phyloP scores from a whole-genome alignment of 2,888 invertebrate species.

The Dioctria linearis region DNA sequence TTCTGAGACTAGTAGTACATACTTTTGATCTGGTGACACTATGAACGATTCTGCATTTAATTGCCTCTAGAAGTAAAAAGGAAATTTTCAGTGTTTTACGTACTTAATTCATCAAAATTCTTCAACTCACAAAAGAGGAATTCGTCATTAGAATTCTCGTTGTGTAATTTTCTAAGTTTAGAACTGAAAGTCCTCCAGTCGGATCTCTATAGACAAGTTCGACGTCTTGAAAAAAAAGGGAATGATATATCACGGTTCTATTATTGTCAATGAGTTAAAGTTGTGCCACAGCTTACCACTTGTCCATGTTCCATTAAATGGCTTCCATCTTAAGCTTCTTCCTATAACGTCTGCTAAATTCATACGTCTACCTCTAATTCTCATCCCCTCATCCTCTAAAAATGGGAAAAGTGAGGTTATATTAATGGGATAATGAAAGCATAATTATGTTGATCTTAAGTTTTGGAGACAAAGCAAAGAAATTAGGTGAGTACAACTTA shows the following conservation, averaged over 20 bases:
- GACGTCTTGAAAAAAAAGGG: constrained; percentile 74
- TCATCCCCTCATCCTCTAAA: constrained; percentile 76
- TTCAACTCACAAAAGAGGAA: constrained; percentile 83
- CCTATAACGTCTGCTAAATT: constrained; percentile 79
- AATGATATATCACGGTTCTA: not conserved
- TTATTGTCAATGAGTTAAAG: constrained; percentile 27
- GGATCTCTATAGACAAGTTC: constrained; percentile 85
- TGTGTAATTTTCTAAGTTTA: constrained; percentile 84
- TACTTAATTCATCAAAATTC: constrained; percentile 12
- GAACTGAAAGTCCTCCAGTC: constrained; percentile 84
- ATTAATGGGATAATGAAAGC: too few species aligned
- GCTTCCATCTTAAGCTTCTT: constrained; percentile 73
- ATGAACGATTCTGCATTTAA: constrained; percentile 84
- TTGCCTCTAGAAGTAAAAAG: constrained; percentile 76
- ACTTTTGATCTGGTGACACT: constrained; percentile 84
- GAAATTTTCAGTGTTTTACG: constrained; percentile 52
- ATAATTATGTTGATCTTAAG: too few species aligned
- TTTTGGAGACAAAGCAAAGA: too few species aligned
- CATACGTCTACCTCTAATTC: constrained; percentile 79
- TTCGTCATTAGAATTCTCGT: constrained; percentile 84
- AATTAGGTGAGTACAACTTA: too few species aligned
- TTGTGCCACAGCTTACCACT: constrained; percentile 73
- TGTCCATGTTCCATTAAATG: constrained; percentile 86
- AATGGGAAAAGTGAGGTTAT: not conserved
- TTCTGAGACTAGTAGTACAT: constrained; percentile 83